Evolutionary conservation across 2,113 vertebrate genomes (phyloP), one percentile per base, ranked within the genome.

Genomic region (Egretta garzetta): DNA sequence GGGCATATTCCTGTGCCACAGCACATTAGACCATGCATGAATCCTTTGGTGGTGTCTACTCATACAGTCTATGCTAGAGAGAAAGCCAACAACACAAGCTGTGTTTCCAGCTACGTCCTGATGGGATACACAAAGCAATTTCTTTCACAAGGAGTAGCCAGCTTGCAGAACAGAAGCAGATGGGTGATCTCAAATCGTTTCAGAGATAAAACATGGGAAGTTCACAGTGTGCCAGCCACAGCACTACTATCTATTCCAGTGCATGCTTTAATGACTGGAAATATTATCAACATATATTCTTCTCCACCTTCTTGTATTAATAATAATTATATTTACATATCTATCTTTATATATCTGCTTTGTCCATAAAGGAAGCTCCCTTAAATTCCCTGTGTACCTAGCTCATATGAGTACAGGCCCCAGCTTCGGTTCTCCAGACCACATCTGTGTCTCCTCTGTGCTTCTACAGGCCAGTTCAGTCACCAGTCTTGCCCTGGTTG

Each of bases 81-180:
- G 60, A 76, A 90, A 84, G 62, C n/a, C 67, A 77, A 82, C 66
- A 64, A 24, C 43, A n/a, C 20, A 92, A 72, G 22, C 53, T 93
- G 60, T 86, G 89, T 72, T 95, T 83, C 75, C 93, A 87, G 37
- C 5, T 53, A 9, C 80, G 21, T 71, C 53, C 67, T 45, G 30
- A 84, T 71, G 80, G 39, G 55, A 91, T 66, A 67, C 32, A 67
- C 72, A 93, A 27, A 92, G 35, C 13, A 86, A 86, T 76, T 86
- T 72, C 84, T 62, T 52, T 59, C 21, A 80, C 24, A 64, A 58
- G 28, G 47, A 70, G 59, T 41, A 87, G 39, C 17, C 53, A 93
- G 28, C 43, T 88, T 60, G 52, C 16, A 74, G 93, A 92, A 37
- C 43, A 97, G 53, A 88, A 96, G 75, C 53, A 97, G 88, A 80